Evolutionary conservation across 2,888 invertebrate species (phyloP), one percentile per base, ranked within the genome.

Genomic region (Gastracanthus pulcherrimus): DNA sequence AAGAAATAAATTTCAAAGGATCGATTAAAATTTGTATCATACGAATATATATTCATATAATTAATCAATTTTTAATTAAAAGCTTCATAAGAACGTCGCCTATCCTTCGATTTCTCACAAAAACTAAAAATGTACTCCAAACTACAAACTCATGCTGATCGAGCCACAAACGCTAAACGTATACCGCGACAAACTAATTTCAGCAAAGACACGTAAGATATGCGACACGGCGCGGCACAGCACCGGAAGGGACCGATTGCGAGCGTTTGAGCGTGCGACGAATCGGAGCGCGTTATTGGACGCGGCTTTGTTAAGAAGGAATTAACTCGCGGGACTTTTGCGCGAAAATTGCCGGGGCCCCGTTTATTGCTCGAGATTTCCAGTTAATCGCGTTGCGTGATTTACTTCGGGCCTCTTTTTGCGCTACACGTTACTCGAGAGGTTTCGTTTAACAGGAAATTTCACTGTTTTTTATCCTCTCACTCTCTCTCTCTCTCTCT

Each of bases 271-370:
- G 26, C 55, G 72, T 71, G 36, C 60, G 58, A 60, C 72, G 58
- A 72, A 72, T 75, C 64, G 64, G 19, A 31, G 48, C 69, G 11
- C 29, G 26, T 69, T 69, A 48, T n/a, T 69, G 26, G 45, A n/a
- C 26, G 48, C 41, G 19, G 38, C 31, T 69, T 69, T 48, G 45
- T 48, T 31, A 41, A 19, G 11, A 34, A 26, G 11, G 31, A 45
- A 69, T 31, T 69, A 31, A 69, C 45, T 41, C 34, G 69, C 62
- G 34, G n/a, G n/a, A 11, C 55, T 23, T 62, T 62, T 62, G n/a
- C 69, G 31, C 66, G 41, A 41, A 48, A 48, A 69, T 69, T 48
- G 26, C 48, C 29, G 19, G 45, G n/a, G n/a, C n/a, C 6, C 48
- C 36, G 16, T 45, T 36, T 70, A 70, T 70, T 36, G 36, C 45